Evolutionary conservation across 2,888 invertebrate species (phyloP), one percentile per base, ranked within the genome.

Genomic region (Heliconius sara): DNA sequence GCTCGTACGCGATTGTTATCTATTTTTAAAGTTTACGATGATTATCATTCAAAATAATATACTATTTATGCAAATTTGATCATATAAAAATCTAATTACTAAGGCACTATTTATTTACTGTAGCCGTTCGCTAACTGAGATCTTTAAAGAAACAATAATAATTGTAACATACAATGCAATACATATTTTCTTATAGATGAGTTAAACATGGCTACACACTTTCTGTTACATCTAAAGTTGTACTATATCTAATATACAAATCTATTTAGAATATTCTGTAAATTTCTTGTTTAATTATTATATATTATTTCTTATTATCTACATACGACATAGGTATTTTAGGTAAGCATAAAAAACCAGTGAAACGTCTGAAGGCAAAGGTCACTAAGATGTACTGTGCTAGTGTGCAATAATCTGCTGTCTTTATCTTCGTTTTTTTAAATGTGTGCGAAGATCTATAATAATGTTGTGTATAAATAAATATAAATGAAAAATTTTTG

Each of bases 311-410:
- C 22, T 67, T 67, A 9, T 34, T 67, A 67, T 67, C 22, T 67
- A 67, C 9, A n/a, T n/a, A 22, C 10, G 1, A 67, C 10, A 22
- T 22, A 5, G n/a, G 5, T 3, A 4, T 68, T 25, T 25, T n/a
- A 68, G 19, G 30, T 19, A 66, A 39, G 39, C 25, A 43, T 12
- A 39, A n/a, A 25, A 25, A 39, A 68, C 34, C 7, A 39, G 39
- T 12, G 43, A 25, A 13, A 43, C n/a, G 13, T 39, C 39, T 22
- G 25, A 39, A 16, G n/a, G 13, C n/a, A 68, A 68, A 68, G 68
- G 68, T 68, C 67, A 68, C 67, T 5, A n/a, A 68, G 39, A 68
- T 68, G 22, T 68, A 39, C 22, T n/a, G 39, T 68, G n/a, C 67
- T 22, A 39, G 67, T 68, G 67, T 68, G 39, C n/a, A 68, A 27